Percentiles rank a stretch among this genome's conserved stretches.
These are phyloP conservation scores for Netelia fuscicornis DNA, from an alignment of 2,888 invertebrate species.

Conservation along the genomic window DNA sequence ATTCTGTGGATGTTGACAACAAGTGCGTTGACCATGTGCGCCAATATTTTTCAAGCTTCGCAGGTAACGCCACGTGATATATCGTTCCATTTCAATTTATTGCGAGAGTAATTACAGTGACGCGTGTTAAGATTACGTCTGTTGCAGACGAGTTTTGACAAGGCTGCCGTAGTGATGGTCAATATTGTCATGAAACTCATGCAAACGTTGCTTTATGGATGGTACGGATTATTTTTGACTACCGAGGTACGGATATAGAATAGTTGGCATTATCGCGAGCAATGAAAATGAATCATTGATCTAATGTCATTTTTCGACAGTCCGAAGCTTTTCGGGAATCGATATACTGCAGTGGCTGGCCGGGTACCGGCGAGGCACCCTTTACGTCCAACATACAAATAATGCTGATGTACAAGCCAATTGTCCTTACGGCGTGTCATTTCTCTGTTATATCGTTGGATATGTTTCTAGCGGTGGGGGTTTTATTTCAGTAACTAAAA, in stretches of 20 bases:
- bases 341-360: conserved; percentile 74
- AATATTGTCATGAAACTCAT: conserved; percentile 62
- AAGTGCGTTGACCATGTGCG: conserved; percentile 73
- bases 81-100: background rate
- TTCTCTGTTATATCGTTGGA: conserved; percentile 71
- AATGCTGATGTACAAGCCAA: conserved; percentile 72
- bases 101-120: background rate
- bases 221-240: conserved; percentile 62
- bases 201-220: conserved; percentile 67
- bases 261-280: conserved; percentile 21
- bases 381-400: conserved; percentile 69
- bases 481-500: background rate
- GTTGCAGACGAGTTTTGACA: conserved; percentile 27
- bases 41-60: conserved; percentile 72
- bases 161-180: conserved; percentile 19
- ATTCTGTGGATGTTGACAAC: conserved; percentile 71
- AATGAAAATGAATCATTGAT: background rate
- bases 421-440: conserved; percentile 71
- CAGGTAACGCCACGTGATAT: conserved; percentile 56
- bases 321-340: conserved; percentile 71
- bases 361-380: conserved; percentile 59
- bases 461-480: conserved; percentile 61
- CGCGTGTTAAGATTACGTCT: background rate
- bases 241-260: conserved; percentile 54
- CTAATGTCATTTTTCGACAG: conserved; percentile 59